Percentiles rank a stretch among this genome's conserved stretches.
These are phyloP conservation scores for Scolopax bukidnonensis DNA, from an alignment of 2,797 vertebrate genomes.

Conservation along the genomic window DNA sequence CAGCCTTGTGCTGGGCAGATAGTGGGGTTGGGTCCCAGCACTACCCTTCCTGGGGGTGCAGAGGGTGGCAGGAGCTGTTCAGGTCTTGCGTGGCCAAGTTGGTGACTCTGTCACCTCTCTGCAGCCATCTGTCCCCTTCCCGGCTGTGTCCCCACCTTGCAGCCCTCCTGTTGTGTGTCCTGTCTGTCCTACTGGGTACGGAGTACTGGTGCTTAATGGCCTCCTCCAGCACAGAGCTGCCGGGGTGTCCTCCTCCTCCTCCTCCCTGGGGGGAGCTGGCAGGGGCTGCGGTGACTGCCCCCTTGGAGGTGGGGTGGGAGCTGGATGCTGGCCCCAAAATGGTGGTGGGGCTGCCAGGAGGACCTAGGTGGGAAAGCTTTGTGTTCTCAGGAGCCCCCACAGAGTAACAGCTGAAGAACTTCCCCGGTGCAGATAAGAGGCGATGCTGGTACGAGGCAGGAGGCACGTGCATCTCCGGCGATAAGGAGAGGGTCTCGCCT, in stretches of 20 bases:
- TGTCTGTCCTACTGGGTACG: not conserved
- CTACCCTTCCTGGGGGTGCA: not conserved
- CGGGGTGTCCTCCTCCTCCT: not conserved
- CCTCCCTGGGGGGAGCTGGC: not conserved
- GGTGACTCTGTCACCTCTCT: not conserved
- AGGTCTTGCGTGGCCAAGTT: accelerated
- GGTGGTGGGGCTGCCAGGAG: accelerated
- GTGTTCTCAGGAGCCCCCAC: not conserved
- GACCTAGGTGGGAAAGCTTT: accelerated
- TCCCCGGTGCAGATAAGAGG: accelerated
- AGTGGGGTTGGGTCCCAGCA: accelerated
- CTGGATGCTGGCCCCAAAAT: not conserved
- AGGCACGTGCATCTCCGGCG: accelerated
- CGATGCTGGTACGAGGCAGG: accelerated
- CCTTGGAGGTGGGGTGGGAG: accelerated
- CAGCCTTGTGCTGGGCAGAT: not conserved
- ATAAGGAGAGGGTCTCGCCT: not conserved
- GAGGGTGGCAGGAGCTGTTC: accelerated
- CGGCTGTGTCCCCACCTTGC: accelerated
- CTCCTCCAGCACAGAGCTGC: not conserved
- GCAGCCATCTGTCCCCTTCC: not conserved
- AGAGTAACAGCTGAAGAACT: not conserved
- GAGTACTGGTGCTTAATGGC: not conserved
- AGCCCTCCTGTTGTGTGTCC: not conserved
- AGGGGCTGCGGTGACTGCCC: not conserved